A percentile compares a stretch with the other conserved stretches of the same genome.
These are phyloP conservation scores for Tenrec ecaudatus DNA, from an alignment of 2,113 vertebrate species.

Conservation along the genomic window DNA sequence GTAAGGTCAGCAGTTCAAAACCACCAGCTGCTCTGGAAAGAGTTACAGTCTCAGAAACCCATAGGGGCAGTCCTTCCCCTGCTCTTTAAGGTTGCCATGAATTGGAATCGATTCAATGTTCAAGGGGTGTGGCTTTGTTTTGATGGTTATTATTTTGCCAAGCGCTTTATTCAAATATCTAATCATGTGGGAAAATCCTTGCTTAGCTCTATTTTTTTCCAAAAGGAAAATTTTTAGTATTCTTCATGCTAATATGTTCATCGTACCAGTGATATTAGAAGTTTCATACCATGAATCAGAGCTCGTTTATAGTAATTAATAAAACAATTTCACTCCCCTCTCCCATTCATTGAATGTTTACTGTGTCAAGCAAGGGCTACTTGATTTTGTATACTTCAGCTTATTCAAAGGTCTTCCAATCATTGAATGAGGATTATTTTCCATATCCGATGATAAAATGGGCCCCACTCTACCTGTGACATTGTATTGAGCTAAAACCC, in stretches of 20 bases:
- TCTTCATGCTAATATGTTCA: not conserved
- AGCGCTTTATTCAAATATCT: not conserved
- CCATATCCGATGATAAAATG: constrained; percentile 25
- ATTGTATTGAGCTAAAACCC: not conserved
- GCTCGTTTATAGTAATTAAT: constrained; percentile 31
- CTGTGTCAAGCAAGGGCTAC: not conserved
- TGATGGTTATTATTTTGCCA: not conserved
- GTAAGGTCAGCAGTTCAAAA: too few species aligned
- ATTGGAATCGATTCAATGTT: too few species aligned
- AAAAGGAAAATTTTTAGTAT: not conserved
- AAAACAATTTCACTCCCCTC: not conserved
- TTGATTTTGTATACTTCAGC: constrained; percentile 1
- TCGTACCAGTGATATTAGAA: constrained; percentile 18
- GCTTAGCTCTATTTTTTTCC: not conserved
- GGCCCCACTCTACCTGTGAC: not conserved
- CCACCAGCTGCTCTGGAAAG: too few species aligned
- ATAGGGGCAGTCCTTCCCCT: too few species aligned
- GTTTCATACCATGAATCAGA: not conserved
- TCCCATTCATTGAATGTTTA: not conserved
- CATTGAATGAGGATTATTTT: constrained; percentile 5
- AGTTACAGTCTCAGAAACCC: too few species aligned
- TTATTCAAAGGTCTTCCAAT: not conserved
- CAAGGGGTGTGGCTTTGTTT: too few species aligned
- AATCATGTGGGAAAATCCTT: not conserved
- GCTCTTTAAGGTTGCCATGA: too few species aligned